A percentile compares a stretch with the other conserved stretches of the same genome.
Evolutionary conservation across 2,113 vertebrate genomes (phyloP).

Genomic region (Podarcis muralis): DNA sequence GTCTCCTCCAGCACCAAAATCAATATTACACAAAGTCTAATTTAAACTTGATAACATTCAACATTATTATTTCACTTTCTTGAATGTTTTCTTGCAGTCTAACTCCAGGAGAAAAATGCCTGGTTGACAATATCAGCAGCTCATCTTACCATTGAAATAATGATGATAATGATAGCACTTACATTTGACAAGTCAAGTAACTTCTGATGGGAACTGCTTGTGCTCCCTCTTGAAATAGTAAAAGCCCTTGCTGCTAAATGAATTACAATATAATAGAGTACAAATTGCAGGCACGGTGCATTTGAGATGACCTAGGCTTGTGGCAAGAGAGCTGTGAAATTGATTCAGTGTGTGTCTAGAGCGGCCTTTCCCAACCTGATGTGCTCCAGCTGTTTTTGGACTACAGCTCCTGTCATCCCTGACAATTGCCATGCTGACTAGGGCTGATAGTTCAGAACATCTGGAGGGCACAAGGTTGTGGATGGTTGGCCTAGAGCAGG

Average conservation of each 20-base stretch:
- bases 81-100: not conserved
- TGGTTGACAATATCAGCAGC: slow-evolving; percentile 2
- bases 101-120: slow-evolving; percentile 1
- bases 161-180: slow-evolving; percentile 49
- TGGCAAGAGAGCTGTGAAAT: not conserved
- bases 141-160: slow-evolving; percentile 28
- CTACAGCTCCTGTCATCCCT: too few species aligned
- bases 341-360: not conserved
- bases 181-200: slow-evolving; percentile 46
- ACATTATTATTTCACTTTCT: slow-evolving; percentile 13
- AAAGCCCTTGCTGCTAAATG: slow-evolving; percentile 4
- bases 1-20: not conserved
- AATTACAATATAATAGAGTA: slow-evolving; percentile 10
- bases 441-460: too few species aligned
- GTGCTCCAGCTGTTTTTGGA: too few species aligned
- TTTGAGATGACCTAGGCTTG: not conserved
- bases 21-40: not conserved
- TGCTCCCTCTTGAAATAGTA: slow-evolving; percentile 35
- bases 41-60: not conserved
- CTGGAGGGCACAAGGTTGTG: too few species aligned
- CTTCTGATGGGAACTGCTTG: slow-evolving; percentile 29
- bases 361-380: not conserved
- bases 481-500: too few species aligned
- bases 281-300: slow-evolving; percentile 5
- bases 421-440: too few species aligned